Base-by-base conservation (phyloP, 2,888 invertebrate species). In the Scaptomyza caliginosa region DNA sequence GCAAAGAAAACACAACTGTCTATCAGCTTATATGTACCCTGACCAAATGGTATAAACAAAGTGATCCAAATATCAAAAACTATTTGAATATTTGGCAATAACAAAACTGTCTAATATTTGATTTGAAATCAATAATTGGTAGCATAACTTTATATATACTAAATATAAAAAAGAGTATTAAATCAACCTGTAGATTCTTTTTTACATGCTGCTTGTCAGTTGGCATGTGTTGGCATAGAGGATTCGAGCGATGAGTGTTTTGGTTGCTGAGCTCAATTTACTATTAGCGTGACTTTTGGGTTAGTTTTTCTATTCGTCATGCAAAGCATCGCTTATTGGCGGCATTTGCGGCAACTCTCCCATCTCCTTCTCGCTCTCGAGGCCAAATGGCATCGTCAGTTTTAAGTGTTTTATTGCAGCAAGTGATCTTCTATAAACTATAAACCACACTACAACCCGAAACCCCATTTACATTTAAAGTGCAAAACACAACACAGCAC, bases 231-330 rank as follows among this genome's bases (percentile, higher is more conserved):
- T 70, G 62, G 70, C 56, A 40, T 42, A 57, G 69, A 57, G 64
- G 50, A 72, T 73, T 57, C 38, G 48, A 58, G 63, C 36, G 34
- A 43, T 63, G 63, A 74, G 52, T 34, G 16, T 74, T 69, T 68
- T 72, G 72, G 63, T 51, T 63, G 49, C 55, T 67, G 76, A 75
- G 86, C 78, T 86, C 81, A 84, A 85, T 84, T 84, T 86, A 78
- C 63, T 84, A 84, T 84, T 84, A 86, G 83, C 83, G 83, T 84
- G 83, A 86, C 83, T 86, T 84, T 84, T 86, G 79, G 85, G 67
- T 86, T 83, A 86, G 87, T 86, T 83, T 81, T 86, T 83, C 65
- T 76, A 86, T 80, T 84, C 82, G 81, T 86, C 81, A 81, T 81
- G 80, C 81, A 86, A 85, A 70, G 75, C 78, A 84, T 66, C 81